Base-by-base conservation (phyloP, 2,797 vertebrate species). In the Sebastes trivittatus region DNA sequence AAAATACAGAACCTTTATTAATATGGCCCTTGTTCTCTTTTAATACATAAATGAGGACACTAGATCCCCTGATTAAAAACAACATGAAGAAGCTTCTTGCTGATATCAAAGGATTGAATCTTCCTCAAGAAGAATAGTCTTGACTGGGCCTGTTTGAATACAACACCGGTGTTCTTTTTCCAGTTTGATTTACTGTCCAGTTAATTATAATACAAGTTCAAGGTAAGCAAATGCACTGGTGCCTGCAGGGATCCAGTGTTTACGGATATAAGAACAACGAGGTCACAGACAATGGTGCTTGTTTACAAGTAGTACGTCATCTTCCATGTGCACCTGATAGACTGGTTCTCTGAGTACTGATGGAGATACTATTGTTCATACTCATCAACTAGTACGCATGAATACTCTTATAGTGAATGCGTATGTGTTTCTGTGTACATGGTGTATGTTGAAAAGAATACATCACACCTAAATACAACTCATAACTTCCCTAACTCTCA, bases 291-390 rank as follows among this genome's bases (percentile, higher is more conserved):
- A 27, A 52, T 30, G 54, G 8, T 36, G 65, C 42, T 75, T 60
- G 22, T 71, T 71, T 3, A 38, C 38, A 75, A 30, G 38, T 34
- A 70, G 11, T 58, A 58, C 3, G 6, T 90, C 84, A 90, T 80
- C 38, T 42, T 59, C 83, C 27, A 11, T 5, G 30, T 71, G 49
- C 18, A 83, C 83, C 65, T 52, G 89, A 88, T 30, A 34, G 62
- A 91, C 92, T 69, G 67, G 90, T 93, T 93, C 64, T 75, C 14
- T 72, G 32, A 81, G 46, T 62, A 14, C 62, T 80, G 52, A 89
- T 1, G 5, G 25, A 18, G 46, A 55, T 46, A 16, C 23, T 72
- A 6, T 85, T 82, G 72, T 82, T 80, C 36, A 54, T 58, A 36
- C 30, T 72, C 32, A 61, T 18, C 14, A 77, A 56, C 29, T 18